Percentiles rank a stretch among this genome's conserved stretches.
Conservation (phyloP, 2,797 vertebrate species). For the Smutsia temminckii region DNA sequence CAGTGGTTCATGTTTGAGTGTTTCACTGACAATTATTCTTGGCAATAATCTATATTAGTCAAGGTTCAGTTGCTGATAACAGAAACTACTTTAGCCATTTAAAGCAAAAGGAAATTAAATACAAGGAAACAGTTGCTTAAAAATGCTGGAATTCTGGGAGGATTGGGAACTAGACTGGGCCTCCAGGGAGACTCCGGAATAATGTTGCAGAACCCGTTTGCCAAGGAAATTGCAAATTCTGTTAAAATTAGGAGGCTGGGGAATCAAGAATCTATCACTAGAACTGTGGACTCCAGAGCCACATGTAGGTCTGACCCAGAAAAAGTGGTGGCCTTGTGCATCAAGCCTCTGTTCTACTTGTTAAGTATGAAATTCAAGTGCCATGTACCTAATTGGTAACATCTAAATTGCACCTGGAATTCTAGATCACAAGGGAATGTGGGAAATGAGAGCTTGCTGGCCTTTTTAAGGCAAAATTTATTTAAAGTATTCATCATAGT, state of each 20-base stretch:
- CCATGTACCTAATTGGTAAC: neutral
- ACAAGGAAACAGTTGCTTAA: neutral
- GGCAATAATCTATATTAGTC: neutral
- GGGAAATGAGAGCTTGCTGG: neutral
- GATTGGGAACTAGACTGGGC: neutral
- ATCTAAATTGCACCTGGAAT: neutral
- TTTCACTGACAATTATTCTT: neutral
- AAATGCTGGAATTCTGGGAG: conserved; percentile 12
- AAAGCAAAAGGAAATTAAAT: conserved; percentile 24
- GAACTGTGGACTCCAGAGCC: neutral
- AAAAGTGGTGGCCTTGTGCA: neutral
- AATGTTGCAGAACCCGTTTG: neutral
- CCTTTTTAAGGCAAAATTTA: neutral
- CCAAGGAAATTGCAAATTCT: neutral
- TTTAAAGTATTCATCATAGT: neutral
- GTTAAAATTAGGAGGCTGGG: neutral
- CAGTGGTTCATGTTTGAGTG: neutral
- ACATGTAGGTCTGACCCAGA: neutral
- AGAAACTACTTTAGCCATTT: neutral
- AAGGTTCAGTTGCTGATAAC: neutral
- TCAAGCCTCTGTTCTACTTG: neutral
- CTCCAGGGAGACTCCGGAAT: neutral
- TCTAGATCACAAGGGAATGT: neutral
- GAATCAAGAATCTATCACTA: neutral
- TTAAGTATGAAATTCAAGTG: neutral